phyloP scores from a whole-genome alignment of 1,140 invertebrate genomes.

The Trigoniulus corallinus region DNA sequence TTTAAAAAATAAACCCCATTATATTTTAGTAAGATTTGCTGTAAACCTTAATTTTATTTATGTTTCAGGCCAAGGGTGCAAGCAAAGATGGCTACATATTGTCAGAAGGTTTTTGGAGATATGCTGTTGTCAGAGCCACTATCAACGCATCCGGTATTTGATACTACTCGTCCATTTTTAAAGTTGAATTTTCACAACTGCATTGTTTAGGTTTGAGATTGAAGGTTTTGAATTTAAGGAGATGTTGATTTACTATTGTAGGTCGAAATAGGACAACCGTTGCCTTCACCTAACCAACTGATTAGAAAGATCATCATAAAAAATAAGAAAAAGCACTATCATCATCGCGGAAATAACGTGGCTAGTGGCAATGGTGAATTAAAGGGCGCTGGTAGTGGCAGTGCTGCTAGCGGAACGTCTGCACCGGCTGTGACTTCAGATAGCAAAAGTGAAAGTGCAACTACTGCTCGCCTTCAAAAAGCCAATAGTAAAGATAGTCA shows the following conservation, averaged over 20 bases:
- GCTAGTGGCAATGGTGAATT: conserved; percentile 20
- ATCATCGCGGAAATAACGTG: conserved; percentile 39
- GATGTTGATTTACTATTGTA: conserved; percentile 18
- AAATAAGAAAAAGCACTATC: conserved; percentile 93
- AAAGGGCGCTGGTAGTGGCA: conserved; percentile 6
- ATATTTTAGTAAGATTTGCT: conserved; percentile 6
- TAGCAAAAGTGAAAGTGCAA: background rate
- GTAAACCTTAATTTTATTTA: conserved; percentile 5
- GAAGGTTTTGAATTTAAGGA: background rate
- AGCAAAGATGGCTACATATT: conserved; percentile 96
- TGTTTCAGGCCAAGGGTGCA: conserved; percentile 64
- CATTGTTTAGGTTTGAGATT: background rate
- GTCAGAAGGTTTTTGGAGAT: conserved; percentile 85
- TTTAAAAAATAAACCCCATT: conserved; percentile 1
- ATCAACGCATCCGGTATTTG: conserved; percentile 57
- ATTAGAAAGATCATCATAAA: conserved; percentile 92
- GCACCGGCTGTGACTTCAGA: background rate
- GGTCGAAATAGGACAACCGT: conserved; percentile 52
- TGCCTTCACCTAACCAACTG: conserved; percentile 71
- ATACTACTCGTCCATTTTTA: background rate
- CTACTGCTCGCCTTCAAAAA: conserved; percentile 2
- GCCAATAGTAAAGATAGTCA: conserved; percentile 15
- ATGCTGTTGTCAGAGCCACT: conserved; percentile 80
- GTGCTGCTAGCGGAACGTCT: background rate
- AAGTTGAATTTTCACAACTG: background rate